Conservation (phyloP, 2,888 invertebrate species). For the Sipha maydis region DNA sequence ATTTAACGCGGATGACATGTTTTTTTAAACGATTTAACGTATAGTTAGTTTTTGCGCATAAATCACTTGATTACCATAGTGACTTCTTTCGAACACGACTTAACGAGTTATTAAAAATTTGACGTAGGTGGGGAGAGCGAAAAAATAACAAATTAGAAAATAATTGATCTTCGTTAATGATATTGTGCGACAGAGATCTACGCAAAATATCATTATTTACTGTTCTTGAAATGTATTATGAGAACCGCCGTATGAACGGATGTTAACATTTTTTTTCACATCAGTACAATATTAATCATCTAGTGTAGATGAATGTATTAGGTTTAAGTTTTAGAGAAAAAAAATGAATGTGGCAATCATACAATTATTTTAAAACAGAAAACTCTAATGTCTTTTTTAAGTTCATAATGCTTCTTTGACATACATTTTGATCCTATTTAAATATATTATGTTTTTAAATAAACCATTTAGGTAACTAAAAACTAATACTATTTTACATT, state of each 20-base stretch:
- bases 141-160: conserved; percentile 53
- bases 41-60: conserved; percentile 45
- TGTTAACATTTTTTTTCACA: too few relatives aligned
- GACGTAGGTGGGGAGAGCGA: not conserved
- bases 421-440: too few relatives aligned
- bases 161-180: conserved; percentile 47
- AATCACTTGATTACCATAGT: conserved; percentile 25
- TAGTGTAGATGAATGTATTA: too few relatives aligned
- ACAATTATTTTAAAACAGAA: too few relatives aligned
- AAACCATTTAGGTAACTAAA: too few relatives aligned
- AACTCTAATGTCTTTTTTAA: too few relatives aligned
- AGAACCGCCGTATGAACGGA: not conserved
- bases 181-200: not conserved
- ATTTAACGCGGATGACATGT: conserved; percentile 15
- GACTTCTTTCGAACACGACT: conserved; percentile 36
- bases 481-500: too few relatives aligned
- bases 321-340: too few relatives aligned
- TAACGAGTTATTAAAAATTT: conserved; percentile 41
- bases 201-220: not conserved
- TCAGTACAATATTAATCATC: too few relatives aligned
- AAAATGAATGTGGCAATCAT: too few relatives aligned
- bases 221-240: not conserved
- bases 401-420: too few relatives aligned
- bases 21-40: conserved; percentile 52
- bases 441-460: too few relatives aligned